Evolutionary conservation across 2,797 vertebrate genomes (phyloP).

Genomic region (Oreochromis grahami): DNA sequence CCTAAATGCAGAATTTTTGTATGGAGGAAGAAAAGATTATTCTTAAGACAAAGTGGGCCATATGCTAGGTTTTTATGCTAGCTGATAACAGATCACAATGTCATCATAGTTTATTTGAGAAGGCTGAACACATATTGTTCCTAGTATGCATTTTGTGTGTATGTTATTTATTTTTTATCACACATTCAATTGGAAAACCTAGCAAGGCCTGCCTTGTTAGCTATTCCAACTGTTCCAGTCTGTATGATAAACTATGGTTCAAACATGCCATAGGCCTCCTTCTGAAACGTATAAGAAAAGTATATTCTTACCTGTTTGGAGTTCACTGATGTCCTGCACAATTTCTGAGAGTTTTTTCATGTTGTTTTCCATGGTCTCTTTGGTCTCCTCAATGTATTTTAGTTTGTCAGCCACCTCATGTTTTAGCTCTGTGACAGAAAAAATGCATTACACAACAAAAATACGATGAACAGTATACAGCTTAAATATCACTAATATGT

Average conservation of each 20-base stretch:
- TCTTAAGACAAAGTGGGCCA: background rate
- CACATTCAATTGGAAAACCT: background rate
- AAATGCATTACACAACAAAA: background rate
- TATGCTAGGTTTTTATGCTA: background rate
- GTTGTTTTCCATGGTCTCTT: conserved; percentile 75
- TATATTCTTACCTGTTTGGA: conserved; percentile 79
- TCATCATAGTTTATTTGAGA: background rate
- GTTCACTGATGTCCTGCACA: conserved; percentile 67
- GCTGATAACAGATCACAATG: background rate
- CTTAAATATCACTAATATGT: background rate
- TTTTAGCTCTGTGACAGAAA: conserved; percentile 61
- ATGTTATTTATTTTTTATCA: background rate
- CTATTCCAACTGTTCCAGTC: background rate
- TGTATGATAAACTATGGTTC: background rate
- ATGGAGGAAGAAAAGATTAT: background rate
- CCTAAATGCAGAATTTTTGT: background rate
- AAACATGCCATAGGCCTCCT: background rate
- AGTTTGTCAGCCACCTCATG: conserved; percentile 72
- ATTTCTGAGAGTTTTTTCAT: conserved; percentile 71
- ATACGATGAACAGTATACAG: background rate
- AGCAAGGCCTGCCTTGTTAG: background rate
- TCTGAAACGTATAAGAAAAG: background rate
- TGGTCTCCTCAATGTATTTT: conserved; percentile 80
- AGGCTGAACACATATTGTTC: background rate
- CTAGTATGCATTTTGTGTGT: background rate